Base-by-base conservation (phyloP, 2,888 invertebrate genomes). In the Synanthedon myopaeformis region DNA sequence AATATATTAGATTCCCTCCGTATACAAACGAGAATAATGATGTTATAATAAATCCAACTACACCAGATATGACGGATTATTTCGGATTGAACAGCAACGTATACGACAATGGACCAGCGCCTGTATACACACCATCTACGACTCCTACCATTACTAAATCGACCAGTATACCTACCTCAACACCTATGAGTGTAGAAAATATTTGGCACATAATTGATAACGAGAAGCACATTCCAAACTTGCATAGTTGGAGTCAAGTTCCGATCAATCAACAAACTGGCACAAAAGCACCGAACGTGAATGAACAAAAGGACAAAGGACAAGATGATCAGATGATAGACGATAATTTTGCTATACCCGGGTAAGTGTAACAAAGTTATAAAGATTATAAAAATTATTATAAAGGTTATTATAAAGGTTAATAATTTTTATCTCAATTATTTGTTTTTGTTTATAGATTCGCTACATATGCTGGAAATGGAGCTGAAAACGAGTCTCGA, bases 171-270 rank as follows among this genome's bases (percentile, higher is more conserved):
- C 74, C 63, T 60, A 83, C 64, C 60, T 79, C 72, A 10, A 64
- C 65, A 4, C 62, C 72, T n/a, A 62, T 68, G 42, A 76, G 76
- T 53, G 73, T 85, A 8, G 72, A 84, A 64, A 78, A 85, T 59
- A 78, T 87, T 61, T 87, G 87, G 87, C 85, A 87, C 55, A 79
- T 87, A 42, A 87, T 87, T 52, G 84, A 87, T 53, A 81, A 64
- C 52, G 79, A 86, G 60, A 87, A 84, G 65, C 67, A 70, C 45
- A 68, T 79, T 42, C 69, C 82, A 53, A 68, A 72, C 59, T 60
- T 70, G 50, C 76, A 73, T 11, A 68, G 70, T 42, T 84, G 85
- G 86, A 68, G 84, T 58, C 84, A 84, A 66, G 66, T 74, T 51
- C 59, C 72, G 1, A 52, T 80, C 10, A 61, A 56, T 14, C 54